Percentiles rank a stretch among this genome's conserved stretches.
These are phyloP conservation scores for Dermochelys coriacea DNA, from an alignment of 2,797 vertebrate genomes.

Conservation along the genomic window DNA sequence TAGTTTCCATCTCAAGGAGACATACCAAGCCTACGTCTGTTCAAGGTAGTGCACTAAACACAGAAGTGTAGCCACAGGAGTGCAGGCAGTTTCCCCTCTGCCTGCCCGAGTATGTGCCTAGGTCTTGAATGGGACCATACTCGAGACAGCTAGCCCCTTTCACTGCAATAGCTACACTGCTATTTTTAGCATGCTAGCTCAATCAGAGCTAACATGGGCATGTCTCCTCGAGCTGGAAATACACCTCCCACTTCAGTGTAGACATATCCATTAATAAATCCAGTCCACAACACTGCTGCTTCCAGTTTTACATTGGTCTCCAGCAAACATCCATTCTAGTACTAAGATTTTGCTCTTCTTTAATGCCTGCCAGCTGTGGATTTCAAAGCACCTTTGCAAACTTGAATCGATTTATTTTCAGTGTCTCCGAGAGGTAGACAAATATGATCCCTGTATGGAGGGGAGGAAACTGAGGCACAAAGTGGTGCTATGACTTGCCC, in stretches of 20 bases:
- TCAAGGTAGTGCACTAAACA: background rate
- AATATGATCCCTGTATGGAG: background rate
- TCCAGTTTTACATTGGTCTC: constrained; percentile 59
- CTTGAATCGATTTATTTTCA: constrained; percentile 42
- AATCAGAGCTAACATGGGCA: background rate
- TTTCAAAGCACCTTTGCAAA: constrained; percentile 22
- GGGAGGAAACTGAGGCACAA: constrained; percentile 46
- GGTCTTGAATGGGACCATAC: background rate
- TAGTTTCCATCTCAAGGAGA: background rate
- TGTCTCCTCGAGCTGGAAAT: background rate
- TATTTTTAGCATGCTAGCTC: background rate
- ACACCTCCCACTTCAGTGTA: background rate
- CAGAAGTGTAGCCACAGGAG: background rate
- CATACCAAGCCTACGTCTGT: background rate
- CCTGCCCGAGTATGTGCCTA: background rate
- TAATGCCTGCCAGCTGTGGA: constrained; percentile 59
- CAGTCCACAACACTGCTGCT: constrained; percentile 42
- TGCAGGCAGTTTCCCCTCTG: background rate
- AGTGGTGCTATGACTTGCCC: fast-evolving
- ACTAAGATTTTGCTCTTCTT: constrained; percentile 1
- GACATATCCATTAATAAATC: constrained; percentile 57
- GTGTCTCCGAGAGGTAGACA: background rate
- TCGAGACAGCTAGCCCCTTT: background rate
- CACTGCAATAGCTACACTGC: background rate
- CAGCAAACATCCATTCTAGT: background rate